Conservation (phyloP, 2,888 invertebrate genomes). For the Serrognathus titanus region DNA sequence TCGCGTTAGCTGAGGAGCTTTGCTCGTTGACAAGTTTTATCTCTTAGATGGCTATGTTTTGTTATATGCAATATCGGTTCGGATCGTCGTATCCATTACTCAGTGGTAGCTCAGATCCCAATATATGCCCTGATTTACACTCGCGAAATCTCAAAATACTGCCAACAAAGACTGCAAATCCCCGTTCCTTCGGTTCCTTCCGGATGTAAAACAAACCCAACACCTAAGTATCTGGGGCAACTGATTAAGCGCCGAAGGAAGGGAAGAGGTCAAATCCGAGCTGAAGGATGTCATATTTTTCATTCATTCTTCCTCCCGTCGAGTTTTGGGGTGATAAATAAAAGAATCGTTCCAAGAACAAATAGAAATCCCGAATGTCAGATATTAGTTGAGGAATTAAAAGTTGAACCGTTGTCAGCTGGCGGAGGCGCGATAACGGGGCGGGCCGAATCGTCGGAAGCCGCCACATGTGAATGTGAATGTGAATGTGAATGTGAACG, state of each 20-base stretch:
- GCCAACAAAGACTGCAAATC: too few relatives aligned
- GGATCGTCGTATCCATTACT: slow-evolving; percentile 39
- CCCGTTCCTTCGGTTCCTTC: too few relatives aligned
- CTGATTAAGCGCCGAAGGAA: too few relatives aligned
- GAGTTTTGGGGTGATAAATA: slow-evolving; percentile 37
- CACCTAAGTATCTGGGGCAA: too few relatives aligned
- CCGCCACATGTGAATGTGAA: slow-evolving; percentile 10
- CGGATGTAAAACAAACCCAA: too few relatives aligned
- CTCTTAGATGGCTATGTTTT: slow-evolving; percentile 39
- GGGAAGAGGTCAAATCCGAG: not conserved
- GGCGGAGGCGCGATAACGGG: slow-evolving; percentile 33
- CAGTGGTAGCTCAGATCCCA: slow-evolving; percentile 30
- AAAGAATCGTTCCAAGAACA: slow-evolving; percentile 36
- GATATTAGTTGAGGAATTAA: slow-evolving; percentile 39
- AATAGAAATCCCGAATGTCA: slow-evolving; percentile 34
- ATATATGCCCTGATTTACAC: slow-evolving; percentile 28
- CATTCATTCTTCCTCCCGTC: slow-evolving; percentile 39
- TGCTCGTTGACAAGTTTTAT: slow-evolving; percentile 43
- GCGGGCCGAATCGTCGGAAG: slow-evolving; percentile 3
- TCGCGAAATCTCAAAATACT: slow-evolving; percentile 1
- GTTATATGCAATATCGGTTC: slow-evolving; percentile 41
- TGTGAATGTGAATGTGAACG: too few relatives aligned
- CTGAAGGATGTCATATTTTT: slow-evolving; percentile 39
- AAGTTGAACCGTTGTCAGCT: slow-evolving; percentile 37
- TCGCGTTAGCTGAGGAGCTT: slow-evolving; percentile 29